Conservation (phyloP, 1,140 invertebrate species). For the Daktulosphaira vitifoliae region DNA sequence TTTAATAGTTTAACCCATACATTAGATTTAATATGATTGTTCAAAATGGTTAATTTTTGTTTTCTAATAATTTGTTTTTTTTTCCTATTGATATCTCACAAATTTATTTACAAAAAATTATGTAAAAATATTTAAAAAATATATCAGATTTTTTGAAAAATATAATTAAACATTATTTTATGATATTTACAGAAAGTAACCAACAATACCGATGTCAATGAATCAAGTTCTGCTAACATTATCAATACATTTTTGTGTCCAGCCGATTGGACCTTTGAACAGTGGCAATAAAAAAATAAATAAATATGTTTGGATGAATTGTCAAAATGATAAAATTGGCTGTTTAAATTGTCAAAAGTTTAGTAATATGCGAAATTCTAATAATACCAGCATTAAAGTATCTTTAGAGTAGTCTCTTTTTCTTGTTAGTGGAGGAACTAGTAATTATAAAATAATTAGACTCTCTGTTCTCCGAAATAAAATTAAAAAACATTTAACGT, state of each 20-base stretch:
- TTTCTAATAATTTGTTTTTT: no score
- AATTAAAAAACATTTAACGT: neutral
- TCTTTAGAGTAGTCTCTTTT: slow-evolving; percentile 1
- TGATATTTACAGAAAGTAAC: no score
- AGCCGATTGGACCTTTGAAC: neutral
- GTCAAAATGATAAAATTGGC: neutral
- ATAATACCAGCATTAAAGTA: neutral
- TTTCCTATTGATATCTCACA: no score
- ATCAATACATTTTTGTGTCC: neutral
- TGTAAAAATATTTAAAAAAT: no score
- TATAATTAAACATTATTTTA: no score
- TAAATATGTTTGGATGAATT: slow-evolving; percentile 10
- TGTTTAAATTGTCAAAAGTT: neutral
- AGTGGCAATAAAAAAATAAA: neutral
- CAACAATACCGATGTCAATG: no score
- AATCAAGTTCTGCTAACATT: no score
- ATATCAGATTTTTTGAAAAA: no score
- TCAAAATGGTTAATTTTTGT: no score
- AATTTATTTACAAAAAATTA: no score
- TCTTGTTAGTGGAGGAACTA: neutral
- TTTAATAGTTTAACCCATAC: no score
- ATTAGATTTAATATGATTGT: no score
- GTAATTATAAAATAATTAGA: neutral
- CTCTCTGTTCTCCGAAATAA: neutral
- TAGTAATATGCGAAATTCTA: neutral